phyloP scores from a whole-genome alignment of 2,113 vertebrate species.

The Cephalopterus ornatus region DNA sequence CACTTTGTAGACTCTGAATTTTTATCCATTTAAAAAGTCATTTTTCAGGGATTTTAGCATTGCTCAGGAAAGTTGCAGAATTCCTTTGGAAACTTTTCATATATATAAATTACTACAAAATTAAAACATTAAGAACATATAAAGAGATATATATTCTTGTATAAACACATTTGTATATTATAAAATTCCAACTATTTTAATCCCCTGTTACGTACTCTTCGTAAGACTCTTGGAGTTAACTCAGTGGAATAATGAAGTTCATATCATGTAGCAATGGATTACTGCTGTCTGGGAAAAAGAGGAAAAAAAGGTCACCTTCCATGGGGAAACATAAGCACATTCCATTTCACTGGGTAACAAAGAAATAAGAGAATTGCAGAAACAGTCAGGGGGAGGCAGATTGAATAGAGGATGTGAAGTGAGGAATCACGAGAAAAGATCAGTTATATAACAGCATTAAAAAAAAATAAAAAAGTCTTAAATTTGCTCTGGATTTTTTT shows the following conservation, averaged over 20 bases:
- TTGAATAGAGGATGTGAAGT: neutral
- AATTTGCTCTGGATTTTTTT: neutral
- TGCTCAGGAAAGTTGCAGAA: constrained; percentile 8
- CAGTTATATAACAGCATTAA: neutral
- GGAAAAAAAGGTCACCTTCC: neutral
- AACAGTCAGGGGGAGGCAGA: neutral
- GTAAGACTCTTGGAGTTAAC: constrained; percentile 40
- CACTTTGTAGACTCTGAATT: neutral
- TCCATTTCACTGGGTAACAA: neutral
- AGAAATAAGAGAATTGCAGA: neutral
- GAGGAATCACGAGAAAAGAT: neutral
- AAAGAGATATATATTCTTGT: neutral
- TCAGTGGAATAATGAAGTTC: constrained; percentile 47
- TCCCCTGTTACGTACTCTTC: constrained; percentile 2
- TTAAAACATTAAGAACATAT: constrained; percentile 26
- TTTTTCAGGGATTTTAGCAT: neutral
- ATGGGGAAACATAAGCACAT: neutral
- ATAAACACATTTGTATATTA: neutral
- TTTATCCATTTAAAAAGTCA: neutral
- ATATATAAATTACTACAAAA: constrained; percentile 10
- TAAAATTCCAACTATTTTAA: constrained; percentile 12
- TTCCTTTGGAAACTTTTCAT: constrained; percentile 22
- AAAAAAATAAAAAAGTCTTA: neutral
- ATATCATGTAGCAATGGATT: constrained; percentile 34
- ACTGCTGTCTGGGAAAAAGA: neutral